Percentiles rank a stretch among this genome's conserved stretches.
phyloP scores from a whole-genome alignment of 2,888 invertebrate species.

The Polylopha cassiicola region DNA sequence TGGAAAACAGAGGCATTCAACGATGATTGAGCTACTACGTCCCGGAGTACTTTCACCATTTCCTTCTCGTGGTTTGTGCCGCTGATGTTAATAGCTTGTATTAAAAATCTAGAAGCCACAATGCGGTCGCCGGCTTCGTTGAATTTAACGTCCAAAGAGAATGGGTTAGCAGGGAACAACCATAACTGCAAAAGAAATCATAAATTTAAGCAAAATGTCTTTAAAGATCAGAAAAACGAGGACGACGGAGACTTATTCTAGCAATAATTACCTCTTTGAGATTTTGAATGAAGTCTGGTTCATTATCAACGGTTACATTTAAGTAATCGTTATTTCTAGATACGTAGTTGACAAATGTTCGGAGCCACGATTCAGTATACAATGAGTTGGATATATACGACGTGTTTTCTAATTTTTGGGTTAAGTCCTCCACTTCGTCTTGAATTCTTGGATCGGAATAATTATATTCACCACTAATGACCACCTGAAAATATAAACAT shows the following conservation, averaged over 20 bases:
- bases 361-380: constrained; percentile 93
- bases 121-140: constrained; percentile 85
- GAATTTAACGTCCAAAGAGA: constrained; percentile 90
- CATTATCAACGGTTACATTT: constrained; percentile 85
- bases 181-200: constrained; percentile 76
- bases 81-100: constrained; percentile 92
- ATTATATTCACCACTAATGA: constrained; percentile 86
- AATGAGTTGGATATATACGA: constrained; percentile 86
- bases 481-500: constrained; percentile 77
- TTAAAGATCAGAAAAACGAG: neutral
- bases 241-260: constrained; percentile 16
- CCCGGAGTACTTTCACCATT: constrained; percentile 89
- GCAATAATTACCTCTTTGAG: constrained; percentile 81
- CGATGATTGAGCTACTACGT: constrained; percentile 85
- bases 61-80: constrained; percentile 94
- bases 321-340: constrained; percentile 85
- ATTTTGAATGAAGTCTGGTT: constrained; percentile 83
- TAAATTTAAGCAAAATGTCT: constrained; percentile 1
- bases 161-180: constrained; percentile 87
- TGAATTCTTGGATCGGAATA: constrained; percentile 88
- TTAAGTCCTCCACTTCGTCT: constrained; percentile 86
- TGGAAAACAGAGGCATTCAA: constrained; percentile 95
- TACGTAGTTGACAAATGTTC: constrained; percentile 87
- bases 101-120: constrained; percentile 88
- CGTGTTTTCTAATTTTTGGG: constrained; percentile 86